Base-by-base conservation (phyloP, 2,888 invertebrate species). In the Tanytarsus gracilentus region DNA sequence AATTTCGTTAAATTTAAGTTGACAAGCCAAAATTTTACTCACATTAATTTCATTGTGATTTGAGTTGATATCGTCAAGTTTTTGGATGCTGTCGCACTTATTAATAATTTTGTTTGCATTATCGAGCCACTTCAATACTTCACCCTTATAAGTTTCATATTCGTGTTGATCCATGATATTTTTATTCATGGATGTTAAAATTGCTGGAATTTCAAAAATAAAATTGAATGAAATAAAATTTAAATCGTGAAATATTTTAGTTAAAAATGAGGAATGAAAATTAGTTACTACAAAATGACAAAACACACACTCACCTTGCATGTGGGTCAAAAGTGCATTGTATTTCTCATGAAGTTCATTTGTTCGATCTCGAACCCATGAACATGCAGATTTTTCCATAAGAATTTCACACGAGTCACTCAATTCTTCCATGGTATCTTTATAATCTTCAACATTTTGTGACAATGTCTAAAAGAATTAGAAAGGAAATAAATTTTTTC, bases 141-240 rank as follows among this genome's bases (percentile, higher is more conserved):
- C 86, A 62, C 84, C 81, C 68, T 91, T 90, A 16, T 89, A 88
- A 67, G 89, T 89, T 6, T 90, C 78, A 71, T 94, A 93, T 69
- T 94, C 92, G 0, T 89, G 90, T 68, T 93, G 92, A 70, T 94
- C 93, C 0, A 89, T 87, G 0, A 95, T 76, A 71, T 89, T 91
- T 76, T 92, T 91, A 70, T 95, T 92, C 9, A 93, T 85, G 69
- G 86, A 87, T 1, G 88, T 85, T 18, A 92, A 86, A 39, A 91
- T 76, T 62, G 82, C 70, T 70, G 44, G 70, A 23, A 9, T 18
- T 11, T n/a, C 9, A 33, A 11, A 33, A 33, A 33, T 33, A 33
- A 33, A 33, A 11, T 3, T 33, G 1, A 14, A 33, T n/a, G n/a
- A n/a, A n/a, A n/a, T n/a, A n/a, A n/a, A n/a, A n/a, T n/a, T n/a